Base-by-base conservation (phyloP, 2,113 vertebrate genomes). In the Paramisgurnus dabryanus region DNA sequence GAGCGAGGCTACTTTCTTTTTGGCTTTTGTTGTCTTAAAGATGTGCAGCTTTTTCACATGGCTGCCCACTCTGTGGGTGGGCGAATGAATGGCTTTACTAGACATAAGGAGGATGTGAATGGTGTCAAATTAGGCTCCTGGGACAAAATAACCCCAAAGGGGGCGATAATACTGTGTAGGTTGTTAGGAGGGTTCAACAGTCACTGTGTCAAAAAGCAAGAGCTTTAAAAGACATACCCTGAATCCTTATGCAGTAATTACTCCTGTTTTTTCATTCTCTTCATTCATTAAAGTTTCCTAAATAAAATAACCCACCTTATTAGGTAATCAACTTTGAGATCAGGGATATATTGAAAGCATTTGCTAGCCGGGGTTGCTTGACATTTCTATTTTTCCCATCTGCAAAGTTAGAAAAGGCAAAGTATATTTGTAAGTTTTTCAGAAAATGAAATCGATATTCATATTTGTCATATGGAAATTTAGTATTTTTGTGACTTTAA, bases 31-130 rank as follows among this genome's bases (percentile, higher is more conserved):
- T 65, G 76, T 74, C 22, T 66, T 66, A 67, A 72, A 73, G 67
- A 63, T 69, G 34, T 45, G 50, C 64, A 34, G 64, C 67, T 75
- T 65, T 41, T 65, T 50, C 60, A 67, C 66, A 73, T 53, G 18
- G 22, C 66, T 64, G 64, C n/a, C 47, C 64, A 15, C 70, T 40
- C n/a, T 76, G 75, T 79, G 71, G 75, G 66, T 86, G 81, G 76
- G 70, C 81, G 66, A 57, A 15, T 41, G 73, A 39, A 60, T 49
- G 11, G n/a, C 53, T 58, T 27, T 65, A 47, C 64, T 17, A 41
- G 34, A 70, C 67, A 18, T 10, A 70, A 39, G 50, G 12, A 57
- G 67, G 39, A 70, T 78, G 18, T 64, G 58, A 76, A 65, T 64
- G 49, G 64, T 22, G 41, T 57, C 47, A 39, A 65, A 66, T 47